Conservation (phyloP, 2,113 vertebrate species). For the Bos indicus region DNA sequence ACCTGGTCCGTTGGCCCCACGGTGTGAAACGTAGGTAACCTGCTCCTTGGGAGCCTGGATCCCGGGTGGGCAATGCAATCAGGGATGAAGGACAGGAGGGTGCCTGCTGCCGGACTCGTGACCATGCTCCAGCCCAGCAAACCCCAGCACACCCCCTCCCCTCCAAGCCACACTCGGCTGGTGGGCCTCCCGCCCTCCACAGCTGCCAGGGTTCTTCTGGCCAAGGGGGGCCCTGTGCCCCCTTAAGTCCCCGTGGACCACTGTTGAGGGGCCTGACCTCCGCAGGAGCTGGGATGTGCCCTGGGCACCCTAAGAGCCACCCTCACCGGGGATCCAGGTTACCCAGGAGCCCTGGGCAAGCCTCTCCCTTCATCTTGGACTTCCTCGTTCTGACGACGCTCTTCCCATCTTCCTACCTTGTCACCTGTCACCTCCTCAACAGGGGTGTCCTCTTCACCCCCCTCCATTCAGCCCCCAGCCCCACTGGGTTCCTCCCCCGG, state of each 20-base stretch:
- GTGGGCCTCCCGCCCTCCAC: background rate
- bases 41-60: background rate
- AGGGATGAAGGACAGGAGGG: background rate
- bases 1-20: background rate
- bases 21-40: background rate
- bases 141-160: accelerated
- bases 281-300: background rate
- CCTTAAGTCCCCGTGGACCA: background rate
- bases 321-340: background rate
- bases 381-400: accelerated
- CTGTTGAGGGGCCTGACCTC: background rate
- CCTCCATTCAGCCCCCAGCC: background rate
- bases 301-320: background rate
- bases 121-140: background rate
- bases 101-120: accelerated
- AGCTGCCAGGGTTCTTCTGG: background rate
- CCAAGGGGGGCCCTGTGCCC: background rate
- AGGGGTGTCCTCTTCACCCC: background rate
- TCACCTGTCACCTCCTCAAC: background rate
- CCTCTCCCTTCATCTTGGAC: background rate
- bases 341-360: too few relatives aligned
- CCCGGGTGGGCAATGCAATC: background rate
- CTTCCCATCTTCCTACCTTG: background rate
- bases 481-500: background rate
- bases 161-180: background rate